phyloP scores from a whole-genome alignment of 2,113 vertebrate species.

The Ochotona princeps region DNA sequence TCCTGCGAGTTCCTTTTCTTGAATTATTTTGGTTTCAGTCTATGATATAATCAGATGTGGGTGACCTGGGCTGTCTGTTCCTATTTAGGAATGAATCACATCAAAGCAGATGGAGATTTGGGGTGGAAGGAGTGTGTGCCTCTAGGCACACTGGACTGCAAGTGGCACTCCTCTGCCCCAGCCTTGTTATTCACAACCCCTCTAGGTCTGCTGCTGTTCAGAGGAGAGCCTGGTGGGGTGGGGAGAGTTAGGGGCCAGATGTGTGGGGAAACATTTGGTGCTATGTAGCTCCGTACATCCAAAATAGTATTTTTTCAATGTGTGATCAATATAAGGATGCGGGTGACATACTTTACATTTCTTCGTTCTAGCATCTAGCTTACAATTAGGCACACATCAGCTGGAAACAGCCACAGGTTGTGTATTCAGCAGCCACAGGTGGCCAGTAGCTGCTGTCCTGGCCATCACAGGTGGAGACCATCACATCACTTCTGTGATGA shows the following conservation, averaged over 20 bases:
- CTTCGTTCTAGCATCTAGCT: background rate
- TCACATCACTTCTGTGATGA: background rate
- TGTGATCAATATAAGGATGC: background rate
- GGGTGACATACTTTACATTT: background rate
- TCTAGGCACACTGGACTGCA: background rate
- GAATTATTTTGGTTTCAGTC: slow-evolving; percentile 60
- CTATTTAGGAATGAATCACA: slow-evolving; percentile 49
- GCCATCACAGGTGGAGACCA: background rate
- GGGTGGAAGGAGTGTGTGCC: background rate
- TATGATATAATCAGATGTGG: slow-evolving; percentile 48
- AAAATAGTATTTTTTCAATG: background rate
- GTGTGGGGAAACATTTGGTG: background rate
- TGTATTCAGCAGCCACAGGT: background rate
- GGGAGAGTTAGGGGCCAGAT: rapidly evolving
- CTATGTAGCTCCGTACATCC: background rate
- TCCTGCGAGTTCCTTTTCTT: slow-evolving; percentile 62
- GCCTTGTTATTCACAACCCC: background rate
- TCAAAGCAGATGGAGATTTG: background rate
- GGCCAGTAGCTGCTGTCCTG: rapidly evolving
- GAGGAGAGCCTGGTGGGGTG: background rate
- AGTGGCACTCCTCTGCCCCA: background rate
- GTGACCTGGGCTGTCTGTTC: slow-evolving; percentile 51
- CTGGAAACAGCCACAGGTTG: background rate
- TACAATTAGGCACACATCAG: background rate
- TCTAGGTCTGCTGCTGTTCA: slow-evolving; percentile 8